These are phyloP conservation scores for Sepioteuthis lessoniana DNA, from an alignment of 2,888 invertebrate genomes.

Conservation along the genomic window DNA sequence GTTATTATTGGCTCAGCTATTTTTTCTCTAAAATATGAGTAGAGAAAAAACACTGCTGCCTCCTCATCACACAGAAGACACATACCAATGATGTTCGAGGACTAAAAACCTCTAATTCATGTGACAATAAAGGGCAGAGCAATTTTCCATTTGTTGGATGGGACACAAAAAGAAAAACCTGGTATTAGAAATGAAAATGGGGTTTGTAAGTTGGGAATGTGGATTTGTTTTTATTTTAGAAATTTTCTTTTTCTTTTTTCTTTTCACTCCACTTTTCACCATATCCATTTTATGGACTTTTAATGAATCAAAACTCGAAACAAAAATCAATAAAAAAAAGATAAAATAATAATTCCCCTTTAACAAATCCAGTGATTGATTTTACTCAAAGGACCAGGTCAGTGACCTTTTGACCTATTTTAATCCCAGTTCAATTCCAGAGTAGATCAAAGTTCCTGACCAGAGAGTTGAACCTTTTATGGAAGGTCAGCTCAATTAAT, in stretches of 20 bases:
- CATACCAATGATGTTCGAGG: too few species aligned
- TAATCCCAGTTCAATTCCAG: not conserved
- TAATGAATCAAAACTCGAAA: not conserved
- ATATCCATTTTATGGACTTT: not conserved
- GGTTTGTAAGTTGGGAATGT: too few species aligned
- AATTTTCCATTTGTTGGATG: too few species aligned
- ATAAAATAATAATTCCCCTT: not conserved
- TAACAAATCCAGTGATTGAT: not conserved
- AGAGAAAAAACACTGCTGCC: too few species aligned
- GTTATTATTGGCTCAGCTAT: too few species aligned
- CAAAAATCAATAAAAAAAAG: not conserved
- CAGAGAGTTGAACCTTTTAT: not conserved
- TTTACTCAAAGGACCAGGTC: conserved; percentile 8
- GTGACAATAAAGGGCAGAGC: too few species aligned
- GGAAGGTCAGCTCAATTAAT: conserved; percentile 23
- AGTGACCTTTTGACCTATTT: not conserved
- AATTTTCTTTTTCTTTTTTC: not conserved
- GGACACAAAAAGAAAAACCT: too few species aligned
- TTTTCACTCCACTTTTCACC: not conserved
- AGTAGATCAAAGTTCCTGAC: not conserved
- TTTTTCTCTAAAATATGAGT: too few species aligned
- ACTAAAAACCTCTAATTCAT: too few species aligned
- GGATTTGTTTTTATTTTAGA: not conserved
- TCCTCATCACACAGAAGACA: too few species aligned
- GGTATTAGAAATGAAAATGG: too few species aligned